Conservation (phyloP, 2,888 invertebrate genomes). For the Campoplex nolae region DNA sequence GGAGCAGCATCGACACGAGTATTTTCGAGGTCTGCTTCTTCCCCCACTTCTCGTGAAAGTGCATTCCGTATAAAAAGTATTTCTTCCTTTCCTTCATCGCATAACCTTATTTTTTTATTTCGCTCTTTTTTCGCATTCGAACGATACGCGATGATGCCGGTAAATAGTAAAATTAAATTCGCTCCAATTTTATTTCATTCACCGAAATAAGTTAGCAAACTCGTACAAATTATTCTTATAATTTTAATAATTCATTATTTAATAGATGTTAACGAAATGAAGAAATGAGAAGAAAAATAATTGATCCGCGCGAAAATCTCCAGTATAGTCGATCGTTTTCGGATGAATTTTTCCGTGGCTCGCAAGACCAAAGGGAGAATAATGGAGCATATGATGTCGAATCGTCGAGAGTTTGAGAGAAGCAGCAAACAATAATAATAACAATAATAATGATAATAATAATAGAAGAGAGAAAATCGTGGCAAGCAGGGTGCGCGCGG, state of each 20-base stretch:
- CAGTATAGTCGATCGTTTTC: neutral
- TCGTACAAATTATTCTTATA: too few relatives aligned
- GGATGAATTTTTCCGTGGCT: neutral
- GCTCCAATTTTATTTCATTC: slow-evolving; percentile 14
- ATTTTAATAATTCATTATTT: too few relatives aligned
- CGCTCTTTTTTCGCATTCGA: slow-evolving; percentile 5
- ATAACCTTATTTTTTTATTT: slow-evolving; percentile 2
- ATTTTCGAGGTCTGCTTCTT: slow-evolving; percentile 43
- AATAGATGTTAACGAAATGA: too few relatives aligned
- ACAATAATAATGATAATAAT: neutral
- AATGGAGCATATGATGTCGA: neutral
- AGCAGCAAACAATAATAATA: slow-evolving; percentile 11
- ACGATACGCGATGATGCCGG: slow-evolving; percentile 5
- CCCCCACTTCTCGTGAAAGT: slow-evolving; percentile 43
- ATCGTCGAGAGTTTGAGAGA: neutral
- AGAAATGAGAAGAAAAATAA: too few relatives aligned
- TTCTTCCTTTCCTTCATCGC: neutral
- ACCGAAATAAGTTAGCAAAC: too few relatives aligned
- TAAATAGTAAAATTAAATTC: neutral
- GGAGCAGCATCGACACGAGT: slow-evolving; percentile 39
- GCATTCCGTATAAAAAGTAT: slow-evolving; percentile 19
- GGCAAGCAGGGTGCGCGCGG: slow-evolving; percentile 56
- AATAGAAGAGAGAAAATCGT: slow-evolving; percentile 33
- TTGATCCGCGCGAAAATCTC: too few relatives aligned
- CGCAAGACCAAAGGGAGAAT: neutral